Conservation (phyloP, 2,113 vertebrate species). For the Rhinogobius similis region DNA sequence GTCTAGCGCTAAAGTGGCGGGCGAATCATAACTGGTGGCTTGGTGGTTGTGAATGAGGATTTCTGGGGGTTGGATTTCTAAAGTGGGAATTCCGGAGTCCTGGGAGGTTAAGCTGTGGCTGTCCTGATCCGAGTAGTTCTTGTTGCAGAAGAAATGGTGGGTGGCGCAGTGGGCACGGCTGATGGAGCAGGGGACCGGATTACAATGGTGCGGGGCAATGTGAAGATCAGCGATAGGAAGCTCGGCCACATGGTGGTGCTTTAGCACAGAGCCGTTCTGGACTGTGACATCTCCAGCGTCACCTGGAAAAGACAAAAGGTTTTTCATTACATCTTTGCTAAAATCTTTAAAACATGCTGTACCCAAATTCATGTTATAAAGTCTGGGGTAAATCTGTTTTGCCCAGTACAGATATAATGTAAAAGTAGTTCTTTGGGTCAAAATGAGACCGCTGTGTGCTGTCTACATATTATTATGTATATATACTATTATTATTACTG, state of each 20-base stretch:
- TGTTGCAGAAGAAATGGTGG: conserved; percentile 55
- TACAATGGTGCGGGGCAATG: conserved; percentile 47
- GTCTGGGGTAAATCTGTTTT: no score
- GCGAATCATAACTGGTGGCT: conserved; percentile 36
- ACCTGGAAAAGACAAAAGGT: conserved; percentile 54
- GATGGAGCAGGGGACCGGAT: conserved; percentile 48
- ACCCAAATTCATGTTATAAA: no score
- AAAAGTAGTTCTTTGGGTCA: no score
- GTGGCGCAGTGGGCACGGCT: conserved; percentile 55
- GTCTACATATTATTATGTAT: no score
- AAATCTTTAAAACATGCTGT: no score
- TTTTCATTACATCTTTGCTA: no score
- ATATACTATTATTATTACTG: no score
- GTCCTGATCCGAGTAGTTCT: conserved; percentile 65
- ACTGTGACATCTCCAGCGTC: conserved; percentile 50
- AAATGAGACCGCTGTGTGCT: no score
- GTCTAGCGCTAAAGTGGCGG: conserved; percentile 66
- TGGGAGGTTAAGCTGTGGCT: conserved; percentile 84
- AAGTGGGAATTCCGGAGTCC: conserved; percentile 92
- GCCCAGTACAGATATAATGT: no score
- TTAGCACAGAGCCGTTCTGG: conserved; percentile 57
- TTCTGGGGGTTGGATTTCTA: conserved; percentile 89
- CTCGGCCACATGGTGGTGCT: conserved; percentile 4
- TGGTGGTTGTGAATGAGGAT: conserved; percentile 74
- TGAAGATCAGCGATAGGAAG: conserved; percentile 33